phyloP scores from a whole-genome alignment of 2,113 vertebrate genomes.

The Pangasianodon hypophthalmus region DNA sequence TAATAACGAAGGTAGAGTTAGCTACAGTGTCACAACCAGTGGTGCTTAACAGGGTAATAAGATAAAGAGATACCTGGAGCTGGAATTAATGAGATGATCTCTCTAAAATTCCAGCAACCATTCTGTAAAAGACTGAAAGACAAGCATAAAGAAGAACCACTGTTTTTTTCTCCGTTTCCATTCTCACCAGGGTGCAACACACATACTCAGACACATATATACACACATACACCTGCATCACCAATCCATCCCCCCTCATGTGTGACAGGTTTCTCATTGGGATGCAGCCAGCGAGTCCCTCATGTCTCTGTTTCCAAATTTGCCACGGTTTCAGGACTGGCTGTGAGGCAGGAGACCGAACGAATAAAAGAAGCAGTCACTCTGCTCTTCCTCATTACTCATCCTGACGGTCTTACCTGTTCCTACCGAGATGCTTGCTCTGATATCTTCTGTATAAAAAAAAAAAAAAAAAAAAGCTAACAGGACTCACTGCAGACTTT shows the following conservation, averaged over 20 bases:
- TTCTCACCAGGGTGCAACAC: slow-evolving; percentile 12
- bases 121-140: slow-evolving; percentile 13
- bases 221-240: slow-evolving; percentile 40
- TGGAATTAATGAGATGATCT: slow-evolving; percentile 8
- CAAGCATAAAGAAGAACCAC: not conserved
- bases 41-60: not conserved
- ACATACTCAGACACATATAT: slow-evolving; percentile 21
- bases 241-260: slow-evolving; percentile 39
- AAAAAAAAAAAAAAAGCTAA: not conserved
- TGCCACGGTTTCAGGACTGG: slow-evolving; percentile 55
- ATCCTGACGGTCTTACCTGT: slow-evolving; percentile 31
- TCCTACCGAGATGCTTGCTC: slow-evolving; percentile 19
- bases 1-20: slow-evolving; percentile 13
- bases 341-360: slow-evolving; percentile 59
- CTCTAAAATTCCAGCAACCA: not conserved
- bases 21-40: not conserved
- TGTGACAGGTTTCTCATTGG: slow-evolving; percentile 52
- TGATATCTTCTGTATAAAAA: not conserved
- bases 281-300: slow-evolving; percentile 54
- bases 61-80: not conserved
- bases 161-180: not conserved
- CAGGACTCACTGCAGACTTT: slow-evolving; percentile 7
- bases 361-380: slow-evolving; percentile 66
- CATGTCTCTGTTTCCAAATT: slow-evolving; percentile 66
- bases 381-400: slow-evolving; percentile 44